phyloP scores from a whole-genome alignment of 2,113 vertebrate genomes.

The Poecile atricapillus region DNA sequence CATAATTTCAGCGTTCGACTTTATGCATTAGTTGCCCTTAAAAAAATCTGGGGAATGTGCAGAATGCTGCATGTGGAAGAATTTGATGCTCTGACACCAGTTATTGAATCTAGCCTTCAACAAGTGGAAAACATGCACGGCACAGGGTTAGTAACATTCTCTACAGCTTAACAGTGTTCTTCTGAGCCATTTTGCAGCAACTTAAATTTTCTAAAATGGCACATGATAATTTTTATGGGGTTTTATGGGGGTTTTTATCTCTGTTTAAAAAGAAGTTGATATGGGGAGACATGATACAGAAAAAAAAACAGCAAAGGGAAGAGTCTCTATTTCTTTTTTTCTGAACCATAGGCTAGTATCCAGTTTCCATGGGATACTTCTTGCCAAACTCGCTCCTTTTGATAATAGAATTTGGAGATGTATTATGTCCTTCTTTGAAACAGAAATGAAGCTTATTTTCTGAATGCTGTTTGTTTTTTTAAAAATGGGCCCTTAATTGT shows the following conservation, averaged over 20 bases:
- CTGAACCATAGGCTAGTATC: not conserved
- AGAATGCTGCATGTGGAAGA: constrained; percentile 53
- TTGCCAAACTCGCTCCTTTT: not conserved
- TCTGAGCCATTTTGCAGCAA: not conserved
- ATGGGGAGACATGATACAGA: not conserved
- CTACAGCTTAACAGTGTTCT: not conserved
- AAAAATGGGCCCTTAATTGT: not conserved
- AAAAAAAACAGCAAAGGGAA: not conserved
- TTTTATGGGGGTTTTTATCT: not conserved
- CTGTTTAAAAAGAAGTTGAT: not conserved
- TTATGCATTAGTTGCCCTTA: constrained; percentile 88
- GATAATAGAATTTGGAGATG: not conserved
- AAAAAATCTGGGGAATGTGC: constrained; percentile 84
- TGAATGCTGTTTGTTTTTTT: not conserved
- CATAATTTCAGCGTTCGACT: constrained; percentile 93
- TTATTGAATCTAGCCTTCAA: constrained; percentile 84
- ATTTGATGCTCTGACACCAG: constrained; percentile 74
- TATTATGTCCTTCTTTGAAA: not conserved
- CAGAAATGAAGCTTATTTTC: not conserved
- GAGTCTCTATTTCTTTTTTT: not conserved
- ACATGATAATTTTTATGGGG: not conserved
- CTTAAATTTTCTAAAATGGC: not conserved
- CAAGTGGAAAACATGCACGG: constrained; percentile 87
- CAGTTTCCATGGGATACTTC: not conserved
- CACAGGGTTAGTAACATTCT: constrained; percentile 77